Evolutionary conservation across 1,140 invertebrate species (phyloP).

Genomic region (Pogonus chalceus): DNA sequence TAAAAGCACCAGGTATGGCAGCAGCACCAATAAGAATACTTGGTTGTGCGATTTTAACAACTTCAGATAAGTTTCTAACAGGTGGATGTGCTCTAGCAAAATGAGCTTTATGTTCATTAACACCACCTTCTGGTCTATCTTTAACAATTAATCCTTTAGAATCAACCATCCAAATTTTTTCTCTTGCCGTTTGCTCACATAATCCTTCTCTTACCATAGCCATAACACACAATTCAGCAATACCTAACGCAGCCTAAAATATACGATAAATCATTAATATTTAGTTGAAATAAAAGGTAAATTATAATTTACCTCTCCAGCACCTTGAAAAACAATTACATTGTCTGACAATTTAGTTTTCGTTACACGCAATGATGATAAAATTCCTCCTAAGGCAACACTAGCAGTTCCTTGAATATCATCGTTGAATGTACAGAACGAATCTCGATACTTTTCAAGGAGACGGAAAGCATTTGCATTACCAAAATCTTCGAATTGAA

Average conservation of each 20-base stretch:
- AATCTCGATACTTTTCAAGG: conserved; percentile 70
- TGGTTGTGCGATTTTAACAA: conserved; percentile 69
- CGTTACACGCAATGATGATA: conserved; percentile 73
- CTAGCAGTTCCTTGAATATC: conserved; percentile 90
- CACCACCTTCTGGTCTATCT: conserved; percentile 58
- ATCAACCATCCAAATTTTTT: conserved; percentile 63
- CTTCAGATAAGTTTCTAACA: conserved; percentile 60
- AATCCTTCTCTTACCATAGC: conserved; percentile 77
- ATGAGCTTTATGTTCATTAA: conserved; percentile 62
- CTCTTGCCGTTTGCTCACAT: conserved; percentile 54
- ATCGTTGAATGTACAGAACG: conserved; percentile 91
- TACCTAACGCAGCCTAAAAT: conserved; percentile 68
- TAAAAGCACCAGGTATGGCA: conserved; percentile 76
- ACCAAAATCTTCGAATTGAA: conserved; percentile 93
- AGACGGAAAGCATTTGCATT: conserved; percentile 84
- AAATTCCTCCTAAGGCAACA: conserved; percentile 82
- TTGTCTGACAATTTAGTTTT: conserved; percentile 68
- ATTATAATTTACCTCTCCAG: conserved; percentile 55
- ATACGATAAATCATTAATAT: conserved; percentile 11
- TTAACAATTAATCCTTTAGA: conserved; percentile 71
- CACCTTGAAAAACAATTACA: conserved; percentile 82
- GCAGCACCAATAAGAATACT: conserved; percentile 78
- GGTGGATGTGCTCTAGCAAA: conserved; percentile 66
- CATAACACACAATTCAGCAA: conserved; percentile 76
- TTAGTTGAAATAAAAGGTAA: conserved; percentile 32